Evolutionary conservation across 1,140 invertebrate species (phyloP).

Genomic region (Bombus picipes): DNA sequence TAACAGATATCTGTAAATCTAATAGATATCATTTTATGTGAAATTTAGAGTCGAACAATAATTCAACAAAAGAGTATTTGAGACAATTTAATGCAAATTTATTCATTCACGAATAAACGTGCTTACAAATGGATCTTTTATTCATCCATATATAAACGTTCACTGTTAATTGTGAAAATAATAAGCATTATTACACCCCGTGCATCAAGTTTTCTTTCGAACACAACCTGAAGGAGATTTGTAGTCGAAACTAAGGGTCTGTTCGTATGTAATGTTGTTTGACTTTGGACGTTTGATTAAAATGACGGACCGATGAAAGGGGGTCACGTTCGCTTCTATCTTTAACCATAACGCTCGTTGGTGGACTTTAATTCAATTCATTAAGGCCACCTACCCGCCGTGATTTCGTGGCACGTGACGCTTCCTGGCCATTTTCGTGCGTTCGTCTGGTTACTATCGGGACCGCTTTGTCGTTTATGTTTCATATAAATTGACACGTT

Average conservation of each 20-base stretch:
- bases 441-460: neutral
- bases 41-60: neutral
- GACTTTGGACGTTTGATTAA: conserved; percentile 25
- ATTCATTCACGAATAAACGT: neutral
- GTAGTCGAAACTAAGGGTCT: conserved; percentile 5
- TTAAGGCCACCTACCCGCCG: conserved; percentile 38
- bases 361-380: conserved; percentile 62
- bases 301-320: conserved; percentile 51
- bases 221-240: neutral
- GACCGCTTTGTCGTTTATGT: neutral
- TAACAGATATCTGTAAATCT: no score
- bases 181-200: neutral
- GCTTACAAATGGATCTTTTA: neutral
- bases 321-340: conserved; percentile 45
- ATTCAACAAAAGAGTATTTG: neutral
- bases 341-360: conserved; percentile 58
- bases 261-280: neutral
- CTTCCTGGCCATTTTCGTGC: conserved; percentile 17
- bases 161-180: neutral
- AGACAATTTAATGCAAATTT: neutral
- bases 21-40: no score
- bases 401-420: conserved; percentile 47
- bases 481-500: neutral
- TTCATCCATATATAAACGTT: neutral
- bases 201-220: neutral